Percentiles rank a stretch among this genome's conserved stretches.
These are phyloP conservation scores for Nesoenas mayeri DNA, from an alignment of 2,113 vertebrate species.

Conservation along the genomic window DNA sequence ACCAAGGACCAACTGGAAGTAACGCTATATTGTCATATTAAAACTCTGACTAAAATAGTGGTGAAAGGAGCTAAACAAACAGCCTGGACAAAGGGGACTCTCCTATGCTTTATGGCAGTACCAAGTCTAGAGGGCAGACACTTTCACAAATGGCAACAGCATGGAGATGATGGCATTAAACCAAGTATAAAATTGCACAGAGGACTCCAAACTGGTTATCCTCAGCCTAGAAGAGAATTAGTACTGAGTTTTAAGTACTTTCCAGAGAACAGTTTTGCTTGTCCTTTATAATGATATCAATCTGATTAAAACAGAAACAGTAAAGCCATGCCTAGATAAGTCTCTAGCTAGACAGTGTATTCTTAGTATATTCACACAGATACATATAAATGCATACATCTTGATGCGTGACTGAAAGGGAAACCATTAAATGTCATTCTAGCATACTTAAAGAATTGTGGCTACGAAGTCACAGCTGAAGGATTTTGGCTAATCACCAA, in stretches of 20 bases:
- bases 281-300: constrained; percentile 9
- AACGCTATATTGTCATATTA: neutral
- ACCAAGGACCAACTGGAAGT: neutral
- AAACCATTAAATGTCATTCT: constrained; percentile 17
- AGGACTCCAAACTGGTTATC: neutral
- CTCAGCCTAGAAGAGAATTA: neutral
- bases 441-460: constrained; percentile 33
- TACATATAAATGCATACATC: neutral
- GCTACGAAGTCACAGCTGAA: constrained; percentile 70
- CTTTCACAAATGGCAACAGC: neutral
- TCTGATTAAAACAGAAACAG: constrained; percentile 31
- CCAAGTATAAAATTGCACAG: neutral
- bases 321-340: neutral
- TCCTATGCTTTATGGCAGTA: neutral
- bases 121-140: neutral
- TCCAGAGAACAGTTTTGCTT: constrained; percentile 34
- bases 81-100: neutral
- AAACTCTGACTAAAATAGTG: neutral
- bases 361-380: neutral
- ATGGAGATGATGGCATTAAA: neutral
- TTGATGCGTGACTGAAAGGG: neutral
- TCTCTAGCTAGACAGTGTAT: neutral
- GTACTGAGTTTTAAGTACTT: neutral
- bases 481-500: constrained; percentile 68
- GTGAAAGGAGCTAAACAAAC: neutral